phyloP scores from a whole-genome alignment of 2,113 vertebrate species.

The Cisticola juncidis region DNA sequence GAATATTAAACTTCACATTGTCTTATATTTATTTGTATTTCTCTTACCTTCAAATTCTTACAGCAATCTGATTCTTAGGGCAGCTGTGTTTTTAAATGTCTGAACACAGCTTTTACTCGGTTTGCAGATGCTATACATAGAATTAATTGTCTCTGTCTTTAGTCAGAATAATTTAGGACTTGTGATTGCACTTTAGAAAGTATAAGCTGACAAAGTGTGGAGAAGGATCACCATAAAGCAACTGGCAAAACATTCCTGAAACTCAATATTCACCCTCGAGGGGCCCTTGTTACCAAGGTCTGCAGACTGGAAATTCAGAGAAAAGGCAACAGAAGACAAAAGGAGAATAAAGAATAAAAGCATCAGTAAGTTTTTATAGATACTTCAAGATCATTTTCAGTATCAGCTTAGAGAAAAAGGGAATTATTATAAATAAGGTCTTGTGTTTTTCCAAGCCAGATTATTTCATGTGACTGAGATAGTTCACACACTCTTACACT shows the following conservation, averaged over 20 bases:
- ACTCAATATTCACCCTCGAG: not conserved
- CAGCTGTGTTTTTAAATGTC: not conserved
- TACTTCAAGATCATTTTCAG: not conserved
- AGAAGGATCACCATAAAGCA: not conserved
- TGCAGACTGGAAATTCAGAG: not conserved
- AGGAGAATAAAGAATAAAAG: not conserved
- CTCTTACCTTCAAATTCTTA: not conserved
- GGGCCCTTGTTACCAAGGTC: not conserved
- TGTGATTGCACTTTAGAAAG: not conserved
- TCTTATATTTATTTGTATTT: slow-evolving; percentile 2
- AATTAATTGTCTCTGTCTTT: not conserved
- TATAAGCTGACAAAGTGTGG: not conserved
- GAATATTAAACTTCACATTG: slow-evolving; percentile 55
- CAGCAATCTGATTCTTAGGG: not conserved
- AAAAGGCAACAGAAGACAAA: not conserved
- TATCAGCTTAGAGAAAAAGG: not conserved
- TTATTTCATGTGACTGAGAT: not conserved
- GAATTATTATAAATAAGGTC: not conserved
- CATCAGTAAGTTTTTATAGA: not conserved
- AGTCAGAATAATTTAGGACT: not conserved
- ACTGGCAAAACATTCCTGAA: not conserved
- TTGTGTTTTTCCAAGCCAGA: not conserved
- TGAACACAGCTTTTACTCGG: not conserved
- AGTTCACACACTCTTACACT: not conserved
- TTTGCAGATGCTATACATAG: not conserved